These are phyloP conservation scores for Eptatretus atami DNA, from an alignment of 2,797 vertebrate species.

Conservation along the genomic window DNA sequence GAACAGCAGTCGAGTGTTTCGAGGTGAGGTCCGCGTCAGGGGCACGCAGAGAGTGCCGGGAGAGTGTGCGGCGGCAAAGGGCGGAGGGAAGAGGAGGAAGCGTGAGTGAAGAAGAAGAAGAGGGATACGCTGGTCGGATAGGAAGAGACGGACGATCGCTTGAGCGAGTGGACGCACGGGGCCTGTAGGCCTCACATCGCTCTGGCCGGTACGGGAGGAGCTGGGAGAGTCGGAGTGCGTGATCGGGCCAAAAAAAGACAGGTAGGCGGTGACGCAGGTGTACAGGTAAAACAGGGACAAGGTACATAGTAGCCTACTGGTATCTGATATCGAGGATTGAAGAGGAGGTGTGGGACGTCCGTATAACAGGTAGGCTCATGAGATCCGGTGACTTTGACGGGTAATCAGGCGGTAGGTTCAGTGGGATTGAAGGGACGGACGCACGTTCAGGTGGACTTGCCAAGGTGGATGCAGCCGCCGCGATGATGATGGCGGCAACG, in stretches of 20 bases:
- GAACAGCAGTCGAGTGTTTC: too few species aligned
- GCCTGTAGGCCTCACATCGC: too few species aligned
- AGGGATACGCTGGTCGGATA: too few species aligned
- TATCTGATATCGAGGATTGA: too few species aligned
- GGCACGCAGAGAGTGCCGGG: neutral
- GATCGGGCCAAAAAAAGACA: neutral
- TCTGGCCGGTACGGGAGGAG: neutral
- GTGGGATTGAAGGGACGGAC: neutral
- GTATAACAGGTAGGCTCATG: too few species aligned
- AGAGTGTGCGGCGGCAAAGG: constrained; percentile 24
- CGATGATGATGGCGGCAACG: constrained; percentile 36
- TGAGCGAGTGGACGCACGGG: too few species aligned
- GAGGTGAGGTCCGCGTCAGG: neutral
- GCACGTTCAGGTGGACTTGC: neutral
- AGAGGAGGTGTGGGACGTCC: too few species aligned
- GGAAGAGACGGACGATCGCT: too few species aligned
- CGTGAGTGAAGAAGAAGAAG: neutral
- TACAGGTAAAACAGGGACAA: too few species aligned
- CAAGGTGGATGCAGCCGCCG: neutral
- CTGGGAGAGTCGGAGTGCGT: neutral
- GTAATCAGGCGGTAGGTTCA: too few species aligned
- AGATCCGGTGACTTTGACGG: too few species aligned
- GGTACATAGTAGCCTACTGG: too few species aligned
- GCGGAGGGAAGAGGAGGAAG: constrained; percentile 10
- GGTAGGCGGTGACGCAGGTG: neutral